These are phyloP conservation scores for Ophiothrix spiculata DNA, from an alignment of 35 echinoderm and acorn worm species.

Conservation along the genomic window DNA sequence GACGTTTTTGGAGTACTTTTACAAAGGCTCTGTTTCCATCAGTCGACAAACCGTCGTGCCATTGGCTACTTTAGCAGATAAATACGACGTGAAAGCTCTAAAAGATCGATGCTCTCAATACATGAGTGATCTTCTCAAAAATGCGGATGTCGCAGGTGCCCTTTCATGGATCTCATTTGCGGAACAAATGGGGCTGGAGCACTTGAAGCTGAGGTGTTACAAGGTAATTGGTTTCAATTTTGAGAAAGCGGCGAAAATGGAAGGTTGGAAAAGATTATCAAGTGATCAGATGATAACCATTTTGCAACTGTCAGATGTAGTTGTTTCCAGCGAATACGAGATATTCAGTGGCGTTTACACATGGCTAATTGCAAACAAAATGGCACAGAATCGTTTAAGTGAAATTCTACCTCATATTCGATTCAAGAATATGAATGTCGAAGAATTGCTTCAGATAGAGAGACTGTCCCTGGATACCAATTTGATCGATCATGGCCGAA, in stretches of 20 bases:
- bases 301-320: background rate
- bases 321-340: background rate
- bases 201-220: background rate
- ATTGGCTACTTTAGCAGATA: background rate
- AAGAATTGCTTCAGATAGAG: background rate
- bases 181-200: background rate
- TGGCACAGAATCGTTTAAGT: background rate
- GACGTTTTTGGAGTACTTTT: constrained; percentile 29
- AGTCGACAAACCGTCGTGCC: background rate
- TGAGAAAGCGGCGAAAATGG: background rate
- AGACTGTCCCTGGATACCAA: too few relatives aligned
- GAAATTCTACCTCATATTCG: background rate
- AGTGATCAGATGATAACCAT: background rate
- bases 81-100: background rate
- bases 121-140: background rate
- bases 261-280: background rate
- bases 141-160: background rate
- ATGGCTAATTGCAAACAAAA: background rate
- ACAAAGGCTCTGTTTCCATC: background rate
- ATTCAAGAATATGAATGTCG: background rate
- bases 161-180: background rate
- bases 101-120: background rate
- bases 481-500: too few relatives aligned
- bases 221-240: background rate
- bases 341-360: background rate